Evolutionary conservation across 2,797 vertebrate genomes (phyloP).

Genomic region (Chelonia mydas): DNA sequence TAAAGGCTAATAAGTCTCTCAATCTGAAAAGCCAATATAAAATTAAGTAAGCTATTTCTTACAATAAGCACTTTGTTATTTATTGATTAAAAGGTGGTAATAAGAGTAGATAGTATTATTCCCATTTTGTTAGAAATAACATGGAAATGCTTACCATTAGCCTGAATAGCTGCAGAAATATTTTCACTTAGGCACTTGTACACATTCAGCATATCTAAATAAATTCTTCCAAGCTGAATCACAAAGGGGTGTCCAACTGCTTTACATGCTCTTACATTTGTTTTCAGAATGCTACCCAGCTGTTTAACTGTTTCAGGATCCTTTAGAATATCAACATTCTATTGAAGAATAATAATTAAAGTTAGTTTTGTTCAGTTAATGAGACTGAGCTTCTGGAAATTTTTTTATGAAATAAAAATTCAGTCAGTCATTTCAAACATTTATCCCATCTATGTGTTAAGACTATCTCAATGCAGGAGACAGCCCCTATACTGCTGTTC

Average conservation of each 20-base stretch:
- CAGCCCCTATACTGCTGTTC: not conserved
- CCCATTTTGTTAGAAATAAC: not conserved
- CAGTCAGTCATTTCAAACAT: not conserved
- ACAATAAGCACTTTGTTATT: not conserved
- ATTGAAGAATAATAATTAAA: not conserved
- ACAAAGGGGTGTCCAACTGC: constrained; percentile 98
- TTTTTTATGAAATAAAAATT: not conserved
- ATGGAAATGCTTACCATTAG: constrained; percentile 88
- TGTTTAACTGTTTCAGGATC: constrained; percentile 99
- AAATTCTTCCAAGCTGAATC: constrained; percentile 97
- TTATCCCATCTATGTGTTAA: not conserved
- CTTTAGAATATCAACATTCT: constrained; percentile 99
- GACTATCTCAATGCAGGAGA: accelerated
- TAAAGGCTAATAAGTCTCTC: not conserved
- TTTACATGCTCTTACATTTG: constrained; percentile 97
- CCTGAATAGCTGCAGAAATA: constrained; percentile 98
- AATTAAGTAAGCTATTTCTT: not conserved
- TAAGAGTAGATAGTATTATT: not conserved
- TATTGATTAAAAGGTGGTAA: not conserved
- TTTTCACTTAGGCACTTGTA: constrained; percentile 99
- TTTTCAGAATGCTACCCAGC: constrained; percentile 98
- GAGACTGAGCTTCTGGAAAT: not conserved
- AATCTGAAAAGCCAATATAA: not conserved
- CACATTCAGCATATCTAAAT: constrained; percentile 99
- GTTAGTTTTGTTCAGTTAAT: not conserved